These are phyloP conservation scores for Mactromeris polynyma DNA, from an alignment of 2,888 invertebrate species.

Conservation along the genomic window DNA sequence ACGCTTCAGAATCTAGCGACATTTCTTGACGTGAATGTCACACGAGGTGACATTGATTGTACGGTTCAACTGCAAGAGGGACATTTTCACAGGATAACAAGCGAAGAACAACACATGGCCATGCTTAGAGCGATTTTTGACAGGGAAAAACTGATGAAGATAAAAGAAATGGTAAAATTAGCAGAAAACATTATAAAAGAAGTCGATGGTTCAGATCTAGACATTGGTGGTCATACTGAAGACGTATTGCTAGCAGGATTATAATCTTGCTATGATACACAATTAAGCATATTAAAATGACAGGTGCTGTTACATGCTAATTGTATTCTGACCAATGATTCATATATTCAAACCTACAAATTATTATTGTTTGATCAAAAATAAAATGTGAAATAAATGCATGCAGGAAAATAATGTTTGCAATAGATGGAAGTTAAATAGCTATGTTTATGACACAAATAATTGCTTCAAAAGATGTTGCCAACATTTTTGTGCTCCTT, in stretches of 20 bases:
- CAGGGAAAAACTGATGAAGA: conserved; percentile 1
- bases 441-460: too few relatives aligned
- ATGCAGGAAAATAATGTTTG: too few relatives aligned
- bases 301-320: too few relatives aligned
- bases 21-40: conserved; percentile 6
- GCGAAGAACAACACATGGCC: neutral
- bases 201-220: neutral
- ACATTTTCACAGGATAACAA: conserved; percentile 33
- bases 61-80: conserved; percentile 29
- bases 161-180: neutral
- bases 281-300: too few relatives aligned
- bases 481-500: too few relatives aligned
- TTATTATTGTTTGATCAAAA: too few relatives aligned
- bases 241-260: neutral
- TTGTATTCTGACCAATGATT: too few relatives aligned
- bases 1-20: neutral
- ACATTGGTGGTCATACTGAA: conserved; percentile 14
- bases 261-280: too few relatives aligned
- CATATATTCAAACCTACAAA: too few relatives aligned
- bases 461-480: too few relatives aligned
- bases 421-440: too few relatives aligned
- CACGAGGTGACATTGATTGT: conserved; percentile 21
- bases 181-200: neutral
- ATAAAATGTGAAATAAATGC: too few relatives aligned
- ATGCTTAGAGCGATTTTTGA: neutral